Conservation (phyloP, 1,140 invertebrate species). For the Dendrolimus punctatus region DNA sequence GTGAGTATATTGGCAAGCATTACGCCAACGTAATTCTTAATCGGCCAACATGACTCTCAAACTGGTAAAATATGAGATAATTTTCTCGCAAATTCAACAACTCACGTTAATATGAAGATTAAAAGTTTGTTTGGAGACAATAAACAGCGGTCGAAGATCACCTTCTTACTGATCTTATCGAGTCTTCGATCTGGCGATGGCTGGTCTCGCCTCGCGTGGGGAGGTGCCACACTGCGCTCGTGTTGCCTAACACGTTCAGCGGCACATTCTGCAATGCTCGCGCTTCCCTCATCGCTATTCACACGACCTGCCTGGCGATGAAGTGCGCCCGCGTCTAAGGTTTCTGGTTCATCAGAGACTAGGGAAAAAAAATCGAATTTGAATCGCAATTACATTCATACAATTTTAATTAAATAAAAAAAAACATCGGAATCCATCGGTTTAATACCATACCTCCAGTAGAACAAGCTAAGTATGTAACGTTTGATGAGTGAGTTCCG, state of each 20-base stretch:
- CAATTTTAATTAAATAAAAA: too few relatives aligned
- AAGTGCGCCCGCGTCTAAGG: constrained; percentile 35
- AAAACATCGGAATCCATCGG: too few relatives aligned
- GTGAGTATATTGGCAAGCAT: too few relatives aligned
- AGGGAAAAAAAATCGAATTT: not conserved
- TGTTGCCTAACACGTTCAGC: constrained; percentile 39
- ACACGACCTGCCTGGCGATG: constrained; percentile 34
- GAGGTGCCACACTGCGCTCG: constrained; percentile 42
- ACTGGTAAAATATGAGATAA: too few relatives aligned
- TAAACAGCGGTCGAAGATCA: constrained; percentile 12
- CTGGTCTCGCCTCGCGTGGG: constrained; percentile 28
- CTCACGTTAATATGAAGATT: not conserved
- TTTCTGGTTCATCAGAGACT: constrained; percentile 49
- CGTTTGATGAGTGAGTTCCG: too few relatives aligned
- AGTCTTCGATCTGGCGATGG: constrained; percentile 42
- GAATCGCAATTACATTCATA: too few relatives aligned
- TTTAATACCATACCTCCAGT: too few relatives aligned
- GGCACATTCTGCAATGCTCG: constrained; percentile 18
- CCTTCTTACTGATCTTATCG: constrained; percentile 59
- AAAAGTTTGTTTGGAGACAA: constrained; percentile 1
- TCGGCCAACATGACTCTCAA: too few relatives aligned
- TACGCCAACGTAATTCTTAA: too few relatives aligned
- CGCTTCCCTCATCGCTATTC: constrained; percentile 13
- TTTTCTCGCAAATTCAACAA: too few relatives aligned
- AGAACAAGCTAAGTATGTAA: too few relatives aligned